Evolutionary conservation across 2,113 vertebrate genomes (phyloP).

Genomic region (Python bivittatus): DNA sequence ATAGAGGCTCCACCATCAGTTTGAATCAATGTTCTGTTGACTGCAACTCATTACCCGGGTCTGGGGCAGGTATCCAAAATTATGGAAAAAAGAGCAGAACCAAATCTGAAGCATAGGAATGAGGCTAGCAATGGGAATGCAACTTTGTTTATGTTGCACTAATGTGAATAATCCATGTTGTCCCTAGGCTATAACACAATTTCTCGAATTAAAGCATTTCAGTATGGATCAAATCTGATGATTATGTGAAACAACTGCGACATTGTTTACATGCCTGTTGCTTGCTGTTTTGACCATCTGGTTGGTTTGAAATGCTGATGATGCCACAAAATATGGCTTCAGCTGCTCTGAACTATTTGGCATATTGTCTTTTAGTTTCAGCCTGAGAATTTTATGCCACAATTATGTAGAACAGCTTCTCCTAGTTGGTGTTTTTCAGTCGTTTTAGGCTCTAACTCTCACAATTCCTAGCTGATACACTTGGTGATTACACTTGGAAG

Average conservation of each 20-base stretch:
- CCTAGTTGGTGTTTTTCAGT: background rate
- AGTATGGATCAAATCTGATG: slow-evolving; percentile 43
- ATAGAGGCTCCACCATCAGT: background rate
- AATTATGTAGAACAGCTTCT: slow-evolving; percentile 13
- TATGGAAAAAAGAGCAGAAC: slow-evolving; percentile 30
- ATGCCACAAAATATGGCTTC: slow-evolving; percentile 54
- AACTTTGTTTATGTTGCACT: slow-evolving; percentile 28
- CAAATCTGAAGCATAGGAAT: slow-evolving; percentile 26
- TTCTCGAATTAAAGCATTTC: slow-evolving; percentile 38
- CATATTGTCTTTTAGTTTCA: slow-evolving; percentile 21
- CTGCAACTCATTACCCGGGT: background rate
- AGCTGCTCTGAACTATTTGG: slow-evolving; percentile 67
- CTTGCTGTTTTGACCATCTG: slow-evolving; percentile 50
- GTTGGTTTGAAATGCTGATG: slow-evolving; percentile 38
- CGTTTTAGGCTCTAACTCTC: background rate
- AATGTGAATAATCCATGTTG: slow-evolving; percentile 43
- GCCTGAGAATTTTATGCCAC: slow-evolving; percentile 34
- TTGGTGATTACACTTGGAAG: background rate
- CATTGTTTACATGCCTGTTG: slow-evolving; percentile 18
- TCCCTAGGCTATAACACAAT: slow-evolving; percentile 35
- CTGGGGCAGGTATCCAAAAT: slow-evolving; percentile 3
- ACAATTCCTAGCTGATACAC: background rate
- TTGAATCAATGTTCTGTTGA: background rate
- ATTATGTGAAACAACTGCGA: slow-evolving; percentile 43
- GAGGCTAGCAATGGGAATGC: slow-evolving; percentile 28